Conservation (phyloP, 2,888 invertebrate species). For the Scaptomyza caliginosa region DNA sequence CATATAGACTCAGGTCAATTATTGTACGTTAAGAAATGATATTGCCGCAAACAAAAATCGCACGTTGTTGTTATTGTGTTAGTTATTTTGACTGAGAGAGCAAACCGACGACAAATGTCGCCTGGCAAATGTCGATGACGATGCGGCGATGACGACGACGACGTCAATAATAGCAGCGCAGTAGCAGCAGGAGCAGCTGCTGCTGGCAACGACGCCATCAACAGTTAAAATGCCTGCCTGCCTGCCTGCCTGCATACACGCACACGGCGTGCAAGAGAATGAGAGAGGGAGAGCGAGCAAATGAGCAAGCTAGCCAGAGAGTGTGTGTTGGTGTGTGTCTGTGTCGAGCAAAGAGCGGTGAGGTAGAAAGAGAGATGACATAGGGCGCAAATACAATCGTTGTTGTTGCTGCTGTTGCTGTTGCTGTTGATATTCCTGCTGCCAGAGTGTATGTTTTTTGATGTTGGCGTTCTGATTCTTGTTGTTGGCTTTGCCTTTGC, state of each 20-base stretch:
- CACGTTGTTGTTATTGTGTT: constrained; percentile 52
- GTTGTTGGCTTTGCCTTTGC: too few relatives aligned
- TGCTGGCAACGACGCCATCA: constrained; percentile 21
- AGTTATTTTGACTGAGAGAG: constrained; percentile 54
- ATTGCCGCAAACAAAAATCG: constrained; percentile 42
- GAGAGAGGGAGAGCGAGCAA: too few relatives aligned
- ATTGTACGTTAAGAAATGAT: constrained; percentile 28
- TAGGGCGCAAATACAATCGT: constrained; percentile 29
- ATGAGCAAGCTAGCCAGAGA: too few relatives aligned
- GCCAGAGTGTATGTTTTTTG: constrained; percentile 36
- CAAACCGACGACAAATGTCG: constrained; percentile 56
- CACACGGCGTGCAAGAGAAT: constrained; percentile 18
- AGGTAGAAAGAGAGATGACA: constrained; percentile 19
- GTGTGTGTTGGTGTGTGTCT: too few relatives aligned
- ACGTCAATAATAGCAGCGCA: constrained; percentile 15
- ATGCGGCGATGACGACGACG: too few relatives aligned
- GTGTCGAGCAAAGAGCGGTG: background rate
- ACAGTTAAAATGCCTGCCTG: constrained; percentile 37
- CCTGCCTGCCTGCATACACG: constrained; percentile 12
- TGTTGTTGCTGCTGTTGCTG: constrained; percentile 24
- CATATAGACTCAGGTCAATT: background rate
- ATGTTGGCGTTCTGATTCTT: constrained; percentile 27
- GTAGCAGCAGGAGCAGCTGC: constrained; percentile 25
- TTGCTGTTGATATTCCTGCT: constrained; percentile 12
- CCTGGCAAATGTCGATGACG: constrained; percentile 50